Evolutionary conservation across 2,888 invertebrate species (phyloP).

Genomic region (Acrobasis consociella): DNA sequence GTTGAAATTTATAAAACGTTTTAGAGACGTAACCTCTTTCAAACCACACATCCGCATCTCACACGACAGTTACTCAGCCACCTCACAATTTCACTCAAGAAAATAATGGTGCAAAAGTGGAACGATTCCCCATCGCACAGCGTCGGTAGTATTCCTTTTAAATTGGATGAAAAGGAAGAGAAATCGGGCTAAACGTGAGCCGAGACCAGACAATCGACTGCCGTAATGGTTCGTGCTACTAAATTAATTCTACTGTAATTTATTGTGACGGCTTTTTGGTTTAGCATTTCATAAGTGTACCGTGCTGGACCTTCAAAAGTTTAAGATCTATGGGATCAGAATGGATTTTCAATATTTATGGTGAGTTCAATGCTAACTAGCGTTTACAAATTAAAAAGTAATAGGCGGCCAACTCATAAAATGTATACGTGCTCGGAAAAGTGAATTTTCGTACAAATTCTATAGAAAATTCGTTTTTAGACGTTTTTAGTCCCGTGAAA

Average conservation of each 20-base stretch:
- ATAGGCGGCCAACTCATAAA: too few relatives aligned
- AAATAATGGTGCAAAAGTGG: conserved; percentile 24
- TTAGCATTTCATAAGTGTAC: not conserved
- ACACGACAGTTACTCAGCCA: not conserved
- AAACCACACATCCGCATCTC: not conserved
- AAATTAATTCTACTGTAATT: conserved; percentile 12
- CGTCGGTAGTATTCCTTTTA: conserved; percentile 33
- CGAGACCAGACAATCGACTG: conserved; percentile 20
- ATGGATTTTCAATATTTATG: not conserved
- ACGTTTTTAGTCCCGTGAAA: too few relatives aligned
- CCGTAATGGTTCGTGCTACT: conserved; percentile 17
- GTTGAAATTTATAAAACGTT: not conserved
- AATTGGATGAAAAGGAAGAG: conserved; percentile 41
- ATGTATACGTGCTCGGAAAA: too few relatives aligned
- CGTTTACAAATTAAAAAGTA: too few relatives aligned
- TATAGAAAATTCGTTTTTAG: too few relatives aligned
- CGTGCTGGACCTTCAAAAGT: not conserved
- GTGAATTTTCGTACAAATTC: too few relatives aligned
- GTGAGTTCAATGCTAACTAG: too few relatives aligned
- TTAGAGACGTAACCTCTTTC: not conserved
- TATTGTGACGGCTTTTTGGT: conserved; percentile 2
- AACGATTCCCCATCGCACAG: conserved; percentile 23
- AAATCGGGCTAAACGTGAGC: conserved; percentile 39
- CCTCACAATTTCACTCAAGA: conserved; percentile 8
- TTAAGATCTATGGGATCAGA: not conserved